These are phyloP conservation scores for Antheraea assamensis DNA, from an alignment of 2,888 invertebrate species.

Conservation along the genomic window DNA sequence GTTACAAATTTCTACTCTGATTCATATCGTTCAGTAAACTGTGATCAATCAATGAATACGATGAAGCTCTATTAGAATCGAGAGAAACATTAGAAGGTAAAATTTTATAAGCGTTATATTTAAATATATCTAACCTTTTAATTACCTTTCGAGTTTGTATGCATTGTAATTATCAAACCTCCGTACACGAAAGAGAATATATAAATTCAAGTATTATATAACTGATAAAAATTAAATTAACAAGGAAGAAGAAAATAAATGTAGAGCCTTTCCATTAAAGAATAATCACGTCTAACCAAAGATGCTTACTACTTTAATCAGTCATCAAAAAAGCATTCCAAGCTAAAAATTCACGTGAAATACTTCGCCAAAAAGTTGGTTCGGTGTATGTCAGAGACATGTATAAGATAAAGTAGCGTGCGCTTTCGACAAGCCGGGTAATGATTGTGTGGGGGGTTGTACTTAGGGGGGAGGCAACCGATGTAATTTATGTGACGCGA, in stretches of 20 bases:
- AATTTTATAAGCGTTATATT: no score
- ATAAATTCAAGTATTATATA: no score
- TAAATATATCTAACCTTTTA: no score
- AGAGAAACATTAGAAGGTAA: no score
- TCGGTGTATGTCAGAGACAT: slow-evolving; percentile 4
- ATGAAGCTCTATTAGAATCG: no score
- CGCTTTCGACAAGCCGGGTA: slow-evolving; percentile 17
- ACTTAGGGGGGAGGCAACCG: slow-evolving; percentile 24
- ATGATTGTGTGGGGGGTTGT: slow-evolving; percentile 20
- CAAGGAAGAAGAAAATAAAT: background rate
- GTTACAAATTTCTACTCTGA: no score
- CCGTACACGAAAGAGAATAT: no score
- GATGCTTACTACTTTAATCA: background rate
- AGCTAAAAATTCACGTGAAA: slow-evolving; percentile 8
- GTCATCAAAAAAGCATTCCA: slow-evolving; percentile 5
- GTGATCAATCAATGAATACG: no score
- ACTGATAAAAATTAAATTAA: background rate
- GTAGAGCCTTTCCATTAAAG: background rate
- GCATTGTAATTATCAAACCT: no score
- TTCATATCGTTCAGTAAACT: no score
- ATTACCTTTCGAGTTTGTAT: no score
- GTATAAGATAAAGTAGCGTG: slow-evolving; percentile 11
- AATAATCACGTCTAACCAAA: slow-evolving; percentile 2
- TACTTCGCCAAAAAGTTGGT: slow-evolving; percentile 4
- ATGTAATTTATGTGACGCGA: slow-evolving; percentile 36